Conservation (phyloP, 2,888 invertebrate species). For the Spilosoma lubricipeda region DNA sequence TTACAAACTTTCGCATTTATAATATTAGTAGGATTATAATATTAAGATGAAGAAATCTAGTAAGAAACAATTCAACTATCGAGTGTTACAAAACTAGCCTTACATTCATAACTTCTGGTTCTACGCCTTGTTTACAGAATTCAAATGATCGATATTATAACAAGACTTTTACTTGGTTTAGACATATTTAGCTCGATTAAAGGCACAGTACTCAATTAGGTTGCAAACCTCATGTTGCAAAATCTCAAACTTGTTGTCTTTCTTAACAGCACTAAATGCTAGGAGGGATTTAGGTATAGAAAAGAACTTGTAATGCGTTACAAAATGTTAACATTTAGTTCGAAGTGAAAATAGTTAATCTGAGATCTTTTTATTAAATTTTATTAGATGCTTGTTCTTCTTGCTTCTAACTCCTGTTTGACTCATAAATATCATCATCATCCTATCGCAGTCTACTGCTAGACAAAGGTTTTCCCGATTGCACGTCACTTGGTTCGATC, state of each 20-base stretch:
- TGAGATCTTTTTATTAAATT: too few species aligned
- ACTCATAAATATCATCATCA: too few species aligned
- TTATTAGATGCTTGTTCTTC: too few species aligned
- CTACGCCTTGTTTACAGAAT: background rate
- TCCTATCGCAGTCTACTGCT: too few species aligned
- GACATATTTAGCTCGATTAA: constrained; percentile 1
- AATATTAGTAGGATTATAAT: too few species aligned
- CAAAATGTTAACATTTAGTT: too few species aligned
- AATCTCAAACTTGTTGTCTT: background rate
- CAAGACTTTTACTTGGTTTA: background rate
- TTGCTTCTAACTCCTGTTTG: too few species aligned
- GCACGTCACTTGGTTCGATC: too few species aligned
- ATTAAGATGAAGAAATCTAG: constrained; percentile 1
- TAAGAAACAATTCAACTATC: background rate
- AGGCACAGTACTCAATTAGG: background rate
- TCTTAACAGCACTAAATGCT: background rate
- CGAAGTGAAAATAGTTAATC: too few species aligned
- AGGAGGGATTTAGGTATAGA: background rate
- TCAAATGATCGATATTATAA: background rate
- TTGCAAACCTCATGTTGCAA: background rate
- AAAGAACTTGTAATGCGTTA: too few species aligned
- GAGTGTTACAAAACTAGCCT: background rate
- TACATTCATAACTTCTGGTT: background rate
- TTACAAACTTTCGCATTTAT: too few species aligned
- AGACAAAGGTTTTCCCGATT: too few species aligned